Evolutionary conservation across 1,140 invertebrate species (phyloP), one percentile per base, ranked within the genome.

Genomic region (Leguminivora glycinivorella): DNA sequence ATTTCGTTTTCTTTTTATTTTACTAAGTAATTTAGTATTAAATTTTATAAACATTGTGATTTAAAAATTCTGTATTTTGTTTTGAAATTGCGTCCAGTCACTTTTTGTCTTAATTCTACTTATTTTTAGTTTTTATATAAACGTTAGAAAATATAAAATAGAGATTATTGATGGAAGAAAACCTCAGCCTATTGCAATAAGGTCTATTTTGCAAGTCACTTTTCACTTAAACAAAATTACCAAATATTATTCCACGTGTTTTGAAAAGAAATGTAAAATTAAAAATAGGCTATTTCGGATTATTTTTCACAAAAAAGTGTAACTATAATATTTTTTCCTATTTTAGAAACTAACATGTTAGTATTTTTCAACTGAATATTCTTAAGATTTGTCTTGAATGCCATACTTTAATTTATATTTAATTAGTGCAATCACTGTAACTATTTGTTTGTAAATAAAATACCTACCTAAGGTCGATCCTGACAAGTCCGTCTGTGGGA

Each of bases 321-420:
- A n/a, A n/a, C n/a, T n/a, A 29, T 3, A 29, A 29, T 29, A 29
- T 29, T 29, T 3, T 29, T 29, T 29, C 2, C 26, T 29, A 29
- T 29, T 29, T 29, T 4, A 31, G 7, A 3, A 7, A 31, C 3
- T 4, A 31, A 31, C 29, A 31, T 31, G 29, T 7, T 22, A 2
- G 10, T 4, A 60, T 38, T 17, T 67, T 40, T 38, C 19, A 17
- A 56, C 40, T 67, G 52, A 22, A 24, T 43, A 52, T 19, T 24
- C 26, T n/a, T 73, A 68, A 72, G 31, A 71, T 60, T 40, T 34
- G 31, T 72, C 68, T 72, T 78, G 67, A 70, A 72, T 78, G 76
- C 76, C 76, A 78, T 78, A 78, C 43, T 31, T 69, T 75, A 75
- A 75, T 58, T 75, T 75, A 75, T 75, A 70, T n/a, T 58, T 56